A percentile compares a stretch with the other conserved stretches of the same genome.
Evolutionary conservation across 2,113 vertebrate genomes (phyloP).

Genomic region (Dipodomys stephensi): DNA sequence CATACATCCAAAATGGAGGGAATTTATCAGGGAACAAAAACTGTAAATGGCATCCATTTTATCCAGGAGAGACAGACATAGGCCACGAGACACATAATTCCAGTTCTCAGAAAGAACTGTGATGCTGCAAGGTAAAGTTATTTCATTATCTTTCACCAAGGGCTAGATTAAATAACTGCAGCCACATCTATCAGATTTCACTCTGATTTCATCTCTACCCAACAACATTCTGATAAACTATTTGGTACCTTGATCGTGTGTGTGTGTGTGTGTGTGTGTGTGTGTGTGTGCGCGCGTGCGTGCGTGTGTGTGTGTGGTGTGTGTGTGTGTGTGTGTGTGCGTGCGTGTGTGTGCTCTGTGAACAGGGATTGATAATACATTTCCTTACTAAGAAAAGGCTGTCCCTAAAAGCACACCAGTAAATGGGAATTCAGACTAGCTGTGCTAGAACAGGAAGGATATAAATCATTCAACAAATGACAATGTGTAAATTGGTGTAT

Average conservation of each 20-base stretch:
- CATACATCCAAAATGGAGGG: background rate
- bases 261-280: background rate
- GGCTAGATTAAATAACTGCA: conserved; percentile 33
- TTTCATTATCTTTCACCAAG: conserved; percentile 52
- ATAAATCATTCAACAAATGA: background rate
- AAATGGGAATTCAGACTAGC: conserved; percentile 1
- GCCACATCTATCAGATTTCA: conserved; percentile 17
- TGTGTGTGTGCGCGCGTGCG: background rate
- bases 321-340: background rate
- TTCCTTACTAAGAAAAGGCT: background rate
- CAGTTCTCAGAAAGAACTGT: background rate
- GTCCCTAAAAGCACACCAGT: background rate
- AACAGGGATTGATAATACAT: background rate
- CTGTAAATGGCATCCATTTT: background rate
- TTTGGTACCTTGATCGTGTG: background rate
- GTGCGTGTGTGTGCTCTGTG: background rate
- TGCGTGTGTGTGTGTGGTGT: background rate
- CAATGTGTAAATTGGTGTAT: conserved; percentile 3
- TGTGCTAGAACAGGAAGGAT: background rate
- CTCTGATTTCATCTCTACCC: conserved; percentile 11
- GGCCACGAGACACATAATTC: background rate
- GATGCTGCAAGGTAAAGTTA: conserved; percentile 1
- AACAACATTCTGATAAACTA: conserved; percentile 24
- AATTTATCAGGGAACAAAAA: conserved; percentile 36
- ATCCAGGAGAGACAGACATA: background rate